These are phyloP conservation scores for Prochilodus magdalenae DNA, from an alignment of 2,113 vertebrate genomes.

Conservation along the genomic window DNA sequence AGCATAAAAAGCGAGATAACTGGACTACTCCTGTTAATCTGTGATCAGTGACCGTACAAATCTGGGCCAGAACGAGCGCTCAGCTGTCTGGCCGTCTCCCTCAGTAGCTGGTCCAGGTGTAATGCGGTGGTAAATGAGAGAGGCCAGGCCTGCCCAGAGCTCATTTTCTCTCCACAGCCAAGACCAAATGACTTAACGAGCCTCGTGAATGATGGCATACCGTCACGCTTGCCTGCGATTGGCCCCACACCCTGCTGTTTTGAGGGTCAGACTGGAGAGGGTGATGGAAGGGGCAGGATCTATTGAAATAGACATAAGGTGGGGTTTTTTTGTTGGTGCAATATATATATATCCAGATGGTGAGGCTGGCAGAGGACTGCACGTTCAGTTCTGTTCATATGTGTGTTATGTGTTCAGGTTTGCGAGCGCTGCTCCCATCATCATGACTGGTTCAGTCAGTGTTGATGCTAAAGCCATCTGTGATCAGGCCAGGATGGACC, in stretches of 20 bases:
- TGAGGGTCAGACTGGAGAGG: slow-evolving; percentile 2
- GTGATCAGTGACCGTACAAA: background rate
- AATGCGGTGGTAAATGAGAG: background rate
- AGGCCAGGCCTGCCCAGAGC: background rate
- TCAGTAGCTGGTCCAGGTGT: background rate
- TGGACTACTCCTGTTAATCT: background rate
- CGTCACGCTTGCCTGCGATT: background rate
- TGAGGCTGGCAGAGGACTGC: background rate
- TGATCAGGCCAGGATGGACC: no score
- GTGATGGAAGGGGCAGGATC: background rate
- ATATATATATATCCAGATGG: background rate
- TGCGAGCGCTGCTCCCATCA: no score
- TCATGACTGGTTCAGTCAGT: no score
- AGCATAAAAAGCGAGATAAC: background rate
- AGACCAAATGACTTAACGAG: slow-evolving; percentile 13
- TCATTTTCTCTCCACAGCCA: slow-evolving; percentile 9
- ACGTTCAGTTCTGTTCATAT: background rate
- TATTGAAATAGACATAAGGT: background rate
- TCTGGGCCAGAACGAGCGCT: background rate
- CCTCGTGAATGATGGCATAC: slow-evolving; percentile 14
- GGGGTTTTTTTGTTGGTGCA: background rate
- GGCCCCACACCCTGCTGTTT: background rate
- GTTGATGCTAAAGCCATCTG: no score
- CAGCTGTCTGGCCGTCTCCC: background rate
- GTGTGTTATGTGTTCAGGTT: no score